Conservation (phyloP, 2,797 vertebrate genomes). For the Naso thynnoides region DNA sequence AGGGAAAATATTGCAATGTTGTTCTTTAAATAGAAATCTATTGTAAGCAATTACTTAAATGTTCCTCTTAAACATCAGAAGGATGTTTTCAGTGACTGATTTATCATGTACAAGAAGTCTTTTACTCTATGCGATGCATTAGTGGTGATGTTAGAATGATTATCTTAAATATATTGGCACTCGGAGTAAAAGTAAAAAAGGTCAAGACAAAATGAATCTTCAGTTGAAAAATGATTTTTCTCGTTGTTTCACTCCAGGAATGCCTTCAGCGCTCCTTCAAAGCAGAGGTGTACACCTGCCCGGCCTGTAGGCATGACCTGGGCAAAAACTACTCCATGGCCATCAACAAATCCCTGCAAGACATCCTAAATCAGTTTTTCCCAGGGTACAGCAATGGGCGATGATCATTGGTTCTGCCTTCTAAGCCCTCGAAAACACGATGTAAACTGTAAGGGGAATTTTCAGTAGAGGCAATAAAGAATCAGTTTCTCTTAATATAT, state of each 20-base stretch:
- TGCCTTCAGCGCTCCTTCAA: slow-evolving; percentile 96
- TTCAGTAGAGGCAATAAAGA: slow-evolving; percentile 80
- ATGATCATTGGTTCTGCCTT: slow-evolving; percentile 82
- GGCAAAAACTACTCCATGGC: slow-evolving; percentile 90
- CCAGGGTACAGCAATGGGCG: slow-evolving; percentile 96
- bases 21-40: neutral
- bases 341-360: slow-evolving; percentile 92
- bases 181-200: neutral
- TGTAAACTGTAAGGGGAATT: slow-evolving; percentile 78
- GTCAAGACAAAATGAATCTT: neutral
- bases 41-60: neutral
- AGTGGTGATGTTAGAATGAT: neutral
- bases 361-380: slow-evolving; percentile 92
- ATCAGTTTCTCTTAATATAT: slow-evolving; percentile 86
- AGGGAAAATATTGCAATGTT: neutral
- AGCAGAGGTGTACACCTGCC: slow-evolving; percentile 95
- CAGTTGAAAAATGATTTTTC: neutral
- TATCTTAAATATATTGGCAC: neutral
- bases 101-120: neutral
- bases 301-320: slow-evolving; percentile 93
- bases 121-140: neutral
- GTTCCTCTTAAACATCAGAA: neutral
- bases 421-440: slow-evolving; percentile 41
- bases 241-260: slow-evolving; percentile 81
- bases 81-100: neutral